Base-by-base conservation (phyloP, 2,888 invertebrate genomes). In the Nomada fabriciana region DNA sequence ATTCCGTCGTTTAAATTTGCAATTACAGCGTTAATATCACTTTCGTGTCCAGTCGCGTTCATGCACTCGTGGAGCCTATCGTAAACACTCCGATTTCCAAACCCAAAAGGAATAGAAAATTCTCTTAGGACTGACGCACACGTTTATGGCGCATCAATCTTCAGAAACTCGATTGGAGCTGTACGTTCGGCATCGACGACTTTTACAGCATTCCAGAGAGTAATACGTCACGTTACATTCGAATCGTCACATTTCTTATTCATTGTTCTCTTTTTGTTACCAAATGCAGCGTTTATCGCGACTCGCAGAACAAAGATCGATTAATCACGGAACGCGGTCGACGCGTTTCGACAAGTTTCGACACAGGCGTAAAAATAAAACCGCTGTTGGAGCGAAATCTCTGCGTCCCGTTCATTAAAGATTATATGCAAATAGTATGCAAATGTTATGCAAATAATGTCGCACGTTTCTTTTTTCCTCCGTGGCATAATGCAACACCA, bases 351-450 rank as follows among this genome's bases (percentile, higher is more conserved):
- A 61, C 68, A 50, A 59, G 57, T 47, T 10, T 11, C 47, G 1
- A n/a, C 2, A n/a, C 65, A 18, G 43, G 52, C 18, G 42, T 11
- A 55, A 75, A 61, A 36, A 68, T 20, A 43, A 36, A 60, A 1
- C 7, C 13, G 29, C 20, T 57, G 61, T 72, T 72, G 68, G 57
- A 29, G 67, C n/a, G 43, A 69, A 29, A 23, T 79, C 64, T 36
- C 59, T 60, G 63, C 47, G 61, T 65, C 47, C 75, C 64, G 57
- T 69, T 80, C 80, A 80, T 80, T 80, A 73, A 73, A 64, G 80
- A 81, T 80, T 80, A 80, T 64, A 81, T 81, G 81, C 73, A 79
- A 73, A 81, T 72, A 36, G 64, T 3, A 81, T 81, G 80, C 80
- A 79, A 79, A 81, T 64, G 15, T 13, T 23, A 80, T 80, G 80